Percentiles rank a stretch among this genome's conserved stretches.
These are phyloP conservation scores for Malurus splendens DNA, from an alignment of 2,797 vertebrate genomes.

Conservation along the genomic window DNA sequence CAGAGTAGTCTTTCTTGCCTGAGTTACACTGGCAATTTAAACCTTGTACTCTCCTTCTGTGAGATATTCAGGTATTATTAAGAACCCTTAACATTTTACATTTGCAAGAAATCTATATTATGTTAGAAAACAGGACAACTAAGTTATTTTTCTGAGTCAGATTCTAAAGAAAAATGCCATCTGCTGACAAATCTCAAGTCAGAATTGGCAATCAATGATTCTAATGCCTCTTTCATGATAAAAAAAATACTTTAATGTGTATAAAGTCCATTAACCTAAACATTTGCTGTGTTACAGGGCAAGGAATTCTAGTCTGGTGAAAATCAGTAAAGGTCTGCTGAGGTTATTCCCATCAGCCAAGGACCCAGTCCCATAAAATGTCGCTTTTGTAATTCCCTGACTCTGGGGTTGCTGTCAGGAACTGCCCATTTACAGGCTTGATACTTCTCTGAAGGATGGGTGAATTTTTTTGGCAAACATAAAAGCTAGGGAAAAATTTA, in stretches of 20 bases:
- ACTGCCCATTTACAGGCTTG: not conserved
- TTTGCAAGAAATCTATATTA: not conserved
- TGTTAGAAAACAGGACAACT: not conserved
- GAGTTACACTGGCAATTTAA: constrained; percentile 17
- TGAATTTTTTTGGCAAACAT: not conserved
- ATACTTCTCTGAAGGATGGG: not conserved
- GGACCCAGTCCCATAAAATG: not conserved
- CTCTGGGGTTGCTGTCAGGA: not conserved
- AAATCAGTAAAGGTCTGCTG: constrained; percentile 28
- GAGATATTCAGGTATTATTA: not conserved
- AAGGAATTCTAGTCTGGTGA: constrained; percentile 24
- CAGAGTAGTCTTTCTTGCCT: constrained; percentile 28
- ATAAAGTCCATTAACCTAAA: constrained; percentile 21
- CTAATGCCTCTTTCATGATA: not conserved
- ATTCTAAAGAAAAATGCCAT: not conserved
- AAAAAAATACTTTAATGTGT: not conserved
- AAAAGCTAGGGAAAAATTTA: constrained; percentile 14
- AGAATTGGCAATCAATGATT: not conserved
- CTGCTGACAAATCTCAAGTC: not conserved
- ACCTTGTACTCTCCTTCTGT: not conserved
- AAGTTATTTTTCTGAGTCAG: not conserved
- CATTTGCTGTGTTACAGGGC: constrained; percentile 22
- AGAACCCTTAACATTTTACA: not conserved
- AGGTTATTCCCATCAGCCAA: constrained; percentile 15
- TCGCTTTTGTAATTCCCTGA: not conserved